Percentiles rank a stretch among this genome's conserved stretches.
phyloP scores from a whole-genome alignment of 2,888 invertebrate species.

The Ormyrus rosae region DNA sequence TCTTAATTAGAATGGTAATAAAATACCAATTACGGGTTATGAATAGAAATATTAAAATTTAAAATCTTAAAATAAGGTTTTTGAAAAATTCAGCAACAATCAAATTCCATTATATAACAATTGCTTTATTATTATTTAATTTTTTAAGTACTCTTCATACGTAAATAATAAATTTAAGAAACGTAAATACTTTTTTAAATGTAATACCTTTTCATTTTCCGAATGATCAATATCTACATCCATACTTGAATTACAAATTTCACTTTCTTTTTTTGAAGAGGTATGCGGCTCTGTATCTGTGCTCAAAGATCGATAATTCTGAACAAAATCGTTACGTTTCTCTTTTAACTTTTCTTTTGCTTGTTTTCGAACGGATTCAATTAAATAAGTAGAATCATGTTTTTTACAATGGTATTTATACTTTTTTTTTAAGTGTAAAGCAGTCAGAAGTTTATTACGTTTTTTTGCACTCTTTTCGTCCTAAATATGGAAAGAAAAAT shows the following conservation, averaged over 20 bases:
- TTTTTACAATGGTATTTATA: slow-evolving; percentile 54
- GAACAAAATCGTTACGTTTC: slow-evolving; percentile 41
- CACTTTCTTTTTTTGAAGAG: neutral
- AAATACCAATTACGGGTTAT: too few species aligned
- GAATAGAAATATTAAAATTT: too few species aligned
- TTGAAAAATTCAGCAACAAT: too few species aligned
- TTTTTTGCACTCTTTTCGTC: slow-evolving; percentile 1
- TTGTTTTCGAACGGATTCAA: slow-evolving; percentile 37
- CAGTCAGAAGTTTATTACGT: slow-evolving; percentile 29
- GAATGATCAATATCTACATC: too few species aligned
- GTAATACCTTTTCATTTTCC: too few species aligned
- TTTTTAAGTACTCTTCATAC: too few species aligned
- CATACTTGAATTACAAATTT: neutral
- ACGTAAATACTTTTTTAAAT: too few species aligned
- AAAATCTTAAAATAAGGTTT: too few species aligned
- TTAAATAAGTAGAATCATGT: slow-evolving; percentile 37
- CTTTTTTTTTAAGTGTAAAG: slow-evolving; percentile 38
- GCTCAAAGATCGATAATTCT: slow-evolving; percentile 39
- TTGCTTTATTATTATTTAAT: too few species aligned
- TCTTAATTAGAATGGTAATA: too few species aligned
- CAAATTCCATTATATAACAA: too few species aligned
- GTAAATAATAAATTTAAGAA: too few species aligned
- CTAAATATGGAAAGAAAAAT: neutral
- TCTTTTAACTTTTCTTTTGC: slow-evolving; percentile 22
- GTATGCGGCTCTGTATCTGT: slow-evolving; percentile 1